Evolutionary conservation across 2,797 vertebrate genomes (phyloP).

Genomic region (Enteromius thamalakanensis): DNA sequence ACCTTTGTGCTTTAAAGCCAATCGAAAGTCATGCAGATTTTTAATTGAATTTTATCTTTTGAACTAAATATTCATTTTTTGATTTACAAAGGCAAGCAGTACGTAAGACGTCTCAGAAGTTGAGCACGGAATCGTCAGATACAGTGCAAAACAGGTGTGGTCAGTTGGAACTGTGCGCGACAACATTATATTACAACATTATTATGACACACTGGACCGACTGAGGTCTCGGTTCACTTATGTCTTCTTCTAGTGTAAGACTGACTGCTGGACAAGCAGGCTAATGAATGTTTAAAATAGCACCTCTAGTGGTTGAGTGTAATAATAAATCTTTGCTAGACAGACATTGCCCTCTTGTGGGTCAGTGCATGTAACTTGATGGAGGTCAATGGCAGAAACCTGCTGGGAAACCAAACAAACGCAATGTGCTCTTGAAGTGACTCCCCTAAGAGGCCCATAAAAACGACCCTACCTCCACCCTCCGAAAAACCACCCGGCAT

Average conservation of each 20-base stretch:
- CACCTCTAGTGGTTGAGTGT: slow-evolving; percentile 42
- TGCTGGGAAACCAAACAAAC: not conserved
- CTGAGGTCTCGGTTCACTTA: not conserved
- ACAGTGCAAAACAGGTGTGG: slow-evolving; percentile 37
- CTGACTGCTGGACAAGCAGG: not conserved
- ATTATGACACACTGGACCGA: not conserved
- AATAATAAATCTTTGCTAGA: slow-evolving; percentile 7
- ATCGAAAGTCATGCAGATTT: not conserved
- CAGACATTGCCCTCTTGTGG: slow-evolving; percentile 38
- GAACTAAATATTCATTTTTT: too few species aligned
- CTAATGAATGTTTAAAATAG: slow-evolving; percentile 9
- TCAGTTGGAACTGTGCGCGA: not conserved
- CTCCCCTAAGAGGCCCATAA: slow-evolving; percentile 12
- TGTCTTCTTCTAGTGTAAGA: not conserved
- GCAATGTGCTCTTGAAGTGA: slow-evolving; percentile 1
- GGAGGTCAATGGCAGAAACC: slow-evolving; percentile 1
- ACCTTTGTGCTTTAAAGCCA: not conserved
- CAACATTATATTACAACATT: slow-evolving; percentile 33
- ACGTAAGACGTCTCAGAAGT: not conserved
- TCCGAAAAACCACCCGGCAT: not conserved
- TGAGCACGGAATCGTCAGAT: not conserved
- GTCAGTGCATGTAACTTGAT: slow-evolving; percentile 56
- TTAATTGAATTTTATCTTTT: not conserved
- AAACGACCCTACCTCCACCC: not conserved
- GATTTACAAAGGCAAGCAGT: not conserved